Evolutionary conservation across 1,140 invertebrate species (phyloP), one percentile per base, ranked within the genome.

Genomic region (Magallana ariakensis): DNA sequence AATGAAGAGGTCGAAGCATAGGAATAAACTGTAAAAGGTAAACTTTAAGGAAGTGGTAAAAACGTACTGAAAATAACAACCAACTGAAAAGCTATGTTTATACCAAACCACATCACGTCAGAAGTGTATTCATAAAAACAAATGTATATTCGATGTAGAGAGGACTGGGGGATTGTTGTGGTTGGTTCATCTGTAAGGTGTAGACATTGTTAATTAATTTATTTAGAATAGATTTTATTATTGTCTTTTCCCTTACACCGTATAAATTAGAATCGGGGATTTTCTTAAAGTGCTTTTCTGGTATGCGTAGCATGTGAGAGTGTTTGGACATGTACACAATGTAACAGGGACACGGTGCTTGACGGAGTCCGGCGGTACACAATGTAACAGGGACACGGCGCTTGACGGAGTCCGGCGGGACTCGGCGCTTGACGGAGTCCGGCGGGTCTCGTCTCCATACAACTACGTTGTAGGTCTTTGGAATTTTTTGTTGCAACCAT

Each of bases 121-220:
- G 66, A 70, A 22, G 13, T 26, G 66, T 26, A 6, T 22, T 26
- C 66, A 22, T 60, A 60, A 70, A 70, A 70, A 70, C 66, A 70
- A 70, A 70, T 70, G 66, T 70, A 22, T 70, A 70, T 26, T 70
- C 66, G 66, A 70, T 70, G 66, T 70, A 70, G 33, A 70, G 33
- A 22, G n/a, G 66, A 26, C n/a, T 9, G 33, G 22, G 1, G 19
- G 66, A 26, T 22, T 19, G 19, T 26, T 26, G 66, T 70, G 66
- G 66, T 70, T 70, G 66, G 66, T 26, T 70, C 66, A 26, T 70
- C 33, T 70, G 7, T 70, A 70, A 70, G 66, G 66, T 70, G 66
- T 70, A 70, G 66, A 66, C 62, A 66, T 66, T 66, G n/a, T 70
- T 22, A 19, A 70, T 70, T 70, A 70, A 70, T 70, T 70, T 22